A percentile compares a stretch with the other conserved stretches of the same genome.
These are phyloP conservation scores for Saimiri boliviensis DNA, from an alignment of 2,113 vertebrate species.

Conservation along the genomic window DNA sequence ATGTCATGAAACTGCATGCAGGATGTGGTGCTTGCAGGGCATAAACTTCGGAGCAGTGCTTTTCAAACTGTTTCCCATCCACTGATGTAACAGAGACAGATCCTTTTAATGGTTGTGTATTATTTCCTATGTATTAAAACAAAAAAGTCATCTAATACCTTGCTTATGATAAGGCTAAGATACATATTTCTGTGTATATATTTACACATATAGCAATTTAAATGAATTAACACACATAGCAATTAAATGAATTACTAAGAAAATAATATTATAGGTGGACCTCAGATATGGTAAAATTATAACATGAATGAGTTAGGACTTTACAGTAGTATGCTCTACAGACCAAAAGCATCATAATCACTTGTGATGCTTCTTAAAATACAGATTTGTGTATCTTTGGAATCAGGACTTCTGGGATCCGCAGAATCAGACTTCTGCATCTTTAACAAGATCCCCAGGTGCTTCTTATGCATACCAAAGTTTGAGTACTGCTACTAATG, in stretches of 20 bases:
- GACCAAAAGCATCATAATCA: background rate
- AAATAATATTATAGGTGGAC: background rate
- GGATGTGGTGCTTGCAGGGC: background rate
- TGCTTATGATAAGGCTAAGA: background rate
- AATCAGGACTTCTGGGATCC: background rate
- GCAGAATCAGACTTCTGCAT: background rate
- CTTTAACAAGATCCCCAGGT: background rate
- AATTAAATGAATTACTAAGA: background rate
- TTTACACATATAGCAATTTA: background rate
- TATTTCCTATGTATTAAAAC: conserved; percentile 25
- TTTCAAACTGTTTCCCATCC: background rate
- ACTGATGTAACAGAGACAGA: background rate
- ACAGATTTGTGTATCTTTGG: background rate
- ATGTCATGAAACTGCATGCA: background rate
- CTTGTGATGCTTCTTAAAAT: background rate
- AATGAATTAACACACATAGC: background rate
- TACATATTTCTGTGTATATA: background rate
- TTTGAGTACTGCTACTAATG: background rate
- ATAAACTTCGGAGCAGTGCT: background rate
- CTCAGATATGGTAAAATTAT: conserved; percentile 23
- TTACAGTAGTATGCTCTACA: background rate
- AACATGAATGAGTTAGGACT: background rate
- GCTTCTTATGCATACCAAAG: background rate
- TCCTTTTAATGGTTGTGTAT: background rate
- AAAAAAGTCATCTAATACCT: background rate